Evolutionary conservation across 2,797 vertebrate genomes (phyloP).

Genomic region (Tenualosa ilisha): DNA sequence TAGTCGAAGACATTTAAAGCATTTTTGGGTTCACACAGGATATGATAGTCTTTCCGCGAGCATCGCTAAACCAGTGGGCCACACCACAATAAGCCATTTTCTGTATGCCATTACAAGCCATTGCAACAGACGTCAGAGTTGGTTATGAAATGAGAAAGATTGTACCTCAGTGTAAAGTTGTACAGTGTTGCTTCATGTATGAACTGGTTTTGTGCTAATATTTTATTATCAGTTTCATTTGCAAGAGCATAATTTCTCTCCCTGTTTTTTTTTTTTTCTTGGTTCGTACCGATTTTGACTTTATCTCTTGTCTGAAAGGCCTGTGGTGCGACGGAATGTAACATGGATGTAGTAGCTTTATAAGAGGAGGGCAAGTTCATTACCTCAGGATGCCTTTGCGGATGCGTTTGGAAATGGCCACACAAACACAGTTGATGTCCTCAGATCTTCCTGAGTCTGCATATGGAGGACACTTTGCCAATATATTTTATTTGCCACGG

Average conservation of each 20-base stretch:
- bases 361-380: slow-evolving; percentile 46
- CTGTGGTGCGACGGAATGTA: slow-evolving; percentile 53
- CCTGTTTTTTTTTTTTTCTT: slow-evolving; percentile 16
- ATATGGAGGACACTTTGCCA: background rate
- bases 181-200: slow-evolving; percentile 51
- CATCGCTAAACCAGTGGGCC: slow-evolving; percentile 3
- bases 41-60: background rate
- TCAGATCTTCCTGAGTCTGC: background rate
- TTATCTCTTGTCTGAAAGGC: slow-evolving; percentile 39
- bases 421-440: background rate
- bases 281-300: slow-evolving; percentile 31
- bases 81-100: slow-evolving; percentile 15
- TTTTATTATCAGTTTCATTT: slow-evolving; percentile 8
- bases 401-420: background rate
- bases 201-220: slow-evolving; percentile 45
- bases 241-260: background rate
- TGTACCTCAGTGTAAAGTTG: slow-evolving; percentile 40
- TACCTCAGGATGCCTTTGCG: slow-evolving; percentile 48
- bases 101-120: background rate
- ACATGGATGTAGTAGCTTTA: slow-evolving; percentile 53
- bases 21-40: background rate
- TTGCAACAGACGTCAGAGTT: background rate
- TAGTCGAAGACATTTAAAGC: background rate
- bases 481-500: background rate
- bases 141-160: slow-evolving; percentile 26